Evolutionary conservation across 2,797 vertebrate species (phyloP).

Genomic region (Fringilla coelebs): DNA sequence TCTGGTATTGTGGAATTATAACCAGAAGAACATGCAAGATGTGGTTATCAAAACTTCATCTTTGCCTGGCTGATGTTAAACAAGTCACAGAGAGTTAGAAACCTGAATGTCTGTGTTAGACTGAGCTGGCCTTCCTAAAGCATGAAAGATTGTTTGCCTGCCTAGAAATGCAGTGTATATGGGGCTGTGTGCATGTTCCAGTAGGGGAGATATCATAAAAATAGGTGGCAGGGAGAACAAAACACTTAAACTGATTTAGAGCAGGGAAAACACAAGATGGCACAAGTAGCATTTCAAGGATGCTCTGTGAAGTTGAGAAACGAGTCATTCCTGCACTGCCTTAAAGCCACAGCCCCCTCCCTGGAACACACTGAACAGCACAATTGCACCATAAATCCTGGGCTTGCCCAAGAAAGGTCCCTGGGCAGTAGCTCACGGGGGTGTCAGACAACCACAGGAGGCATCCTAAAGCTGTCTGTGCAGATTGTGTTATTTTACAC

Average conservation of each 20-base stretch:
- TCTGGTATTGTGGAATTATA: neutral
- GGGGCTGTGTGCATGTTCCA: neutral
- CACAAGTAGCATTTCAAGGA: constrained; percentile 67
- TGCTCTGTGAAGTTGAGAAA: constrained; percentile 41
- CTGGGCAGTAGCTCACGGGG: neutral
- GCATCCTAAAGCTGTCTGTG: neutral
- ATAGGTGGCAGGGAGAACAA: constrained; percentile 34
- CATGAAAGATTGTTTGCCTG: neutral
- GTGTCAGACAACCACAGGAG: neutral
- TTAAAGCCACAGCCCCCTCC: constrained; percentile 25
- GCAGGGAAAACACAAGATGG: constrained; percentile 64
- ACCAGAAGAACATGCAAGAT: neutral
- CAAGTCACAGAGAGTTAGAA: neutral
- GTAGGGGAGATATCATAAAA: neutral
- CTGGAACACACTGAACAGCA: neutral
- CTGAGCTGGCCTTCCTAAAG: neutral
- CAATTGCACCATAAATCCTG: neutral
- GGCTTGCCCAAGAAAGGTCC: neutral
- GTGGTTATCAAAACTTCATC: neutral
- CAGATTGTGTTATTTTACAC: neutral
- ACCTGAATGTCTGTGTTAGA: neutral
- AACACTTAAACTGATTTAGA: constrained; percentile 62
- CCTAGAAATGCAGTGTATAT: neutral
- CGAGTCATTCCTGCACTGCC: neutral
- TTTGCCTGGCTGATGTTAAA: neutral